These are phyloP conservation scores for Pimephales promelas DNA, from an alignment of 2,113 vertebrate genomes.

Conservation along the genomic window DNA sequence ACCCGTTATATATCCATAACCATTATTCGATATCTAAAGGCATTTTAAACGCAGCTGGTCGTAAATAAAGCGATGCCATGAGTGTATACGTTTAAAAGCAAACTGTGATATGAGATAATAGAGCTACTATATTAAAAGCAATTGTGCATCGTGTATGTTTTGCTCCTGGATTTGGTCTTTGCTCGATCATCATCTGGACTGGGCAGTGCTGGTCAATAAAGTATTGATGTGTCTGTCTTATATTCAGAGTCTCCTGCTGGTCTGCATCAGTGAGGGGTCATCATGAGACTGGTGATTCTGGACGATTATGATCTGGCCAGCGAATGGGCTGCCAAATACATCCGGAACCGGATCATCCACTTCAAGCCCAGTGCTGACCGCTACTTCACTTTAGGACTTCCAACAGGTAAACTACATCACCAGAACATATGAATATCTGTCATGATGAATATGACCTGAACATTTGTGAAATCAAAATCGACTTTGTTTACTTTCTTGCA, in stretches of 20 bases:
- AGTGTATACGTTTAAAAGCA: not conserved
- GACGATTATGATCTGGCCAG: slow-evolving; percentile 93
- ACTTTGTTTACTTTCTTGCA: not conserved
- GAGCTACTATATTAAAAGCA: not conserved
- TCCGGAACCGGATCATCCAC: slow-evolving; percentile 91
- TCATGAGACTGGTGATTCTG: slow-evolving; percentile 95
- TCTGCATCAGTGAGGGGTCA: slow-evolving; percentile 61
- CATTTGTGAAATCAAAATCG: not conserved
- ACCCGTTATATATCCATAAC: not conserved
- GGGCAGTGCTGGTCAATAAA: not conserved
- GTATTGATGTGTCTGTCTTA: not conserved
- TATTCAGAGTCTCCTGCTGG: too few species aligned
- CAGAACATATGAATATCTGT: too few species aligned
- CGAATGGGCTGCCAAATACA: slow-evolving; percentile 98
- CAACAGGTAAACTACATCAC: slow-evolving; percentile 82
- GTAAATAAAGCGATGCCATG: not conserved
- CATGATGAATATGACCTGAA: too few species aligned
- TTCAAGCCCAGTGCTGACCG: slow-evolving; percentile 85
- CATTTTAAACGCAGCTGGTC: not conserved
- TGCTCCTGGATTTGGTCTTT: not conserved
- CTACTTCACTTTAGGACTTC: slow-evolving; percentile 91
- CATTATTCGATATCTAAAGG: not conserved
- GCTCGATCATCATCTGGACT: not conserved
- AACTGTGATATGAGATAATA: not conserved
- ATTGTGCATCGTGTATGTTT: slow-evolving; percentile 1